Evolutionary conservation across 2,113 vertebrate genomes (phyloP).

Genomic region (Dromiciops gliroides): DNA sequence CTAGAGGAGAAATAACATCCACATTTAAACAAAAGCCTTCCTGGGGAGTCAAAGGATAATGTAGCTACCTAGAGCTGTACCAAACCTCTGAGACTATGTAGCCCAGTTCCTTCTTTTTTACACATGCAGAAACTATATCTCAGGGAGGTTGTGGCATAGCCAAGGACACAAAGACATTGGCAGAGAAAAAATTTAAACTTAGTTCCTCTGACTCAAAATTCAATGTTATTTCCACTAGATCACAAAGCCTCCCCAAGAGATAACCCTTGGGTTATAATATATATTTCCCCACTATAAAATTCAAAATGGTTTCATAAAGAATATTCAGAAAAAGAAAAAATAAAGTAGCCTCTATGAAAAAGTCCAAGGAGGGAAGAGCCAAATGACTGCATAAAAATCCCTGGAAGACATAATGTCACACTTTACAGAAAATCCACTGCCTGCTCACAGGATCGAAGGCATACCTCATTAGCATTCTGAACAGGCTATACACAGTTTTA

Average conservation of each 20-base stretch:
- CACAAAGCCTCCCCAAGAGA: neutral
- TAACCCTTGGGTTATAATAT: neutral
- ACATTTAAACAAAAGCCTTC: neutral
- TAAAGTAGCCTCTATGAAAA: constrained; percentile 47
- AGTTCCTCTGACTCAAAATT: neutral
- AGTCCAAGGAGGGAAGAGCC: neutral
- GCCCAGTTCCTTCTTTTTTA: neutral
- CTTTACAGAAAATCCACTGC: constrained; percentile 50
- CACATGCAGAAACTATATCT: neutral
- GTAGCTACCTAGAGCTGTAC: neutral
- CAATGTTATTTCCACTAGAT: neutral
- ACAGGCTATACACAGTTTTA: constrained; percentile 65
- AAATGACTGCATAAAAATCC: neutral
- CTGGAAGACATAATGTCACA: constrained; percentile 22
- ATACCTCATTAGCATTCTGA: constrained; percentile 71
- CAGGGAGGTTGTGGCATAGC: neutral
- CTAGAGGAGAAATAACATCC: neutral
- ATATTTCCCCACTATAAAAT: constrained; percentile 41
- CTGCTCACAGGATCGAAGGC: constrained; percentile 51
- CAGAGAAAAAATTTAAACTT: neutral
- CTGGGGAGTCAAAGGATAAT: neutral
- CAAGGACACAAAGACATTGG: neutral
- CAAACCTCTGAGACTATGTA: neutral
- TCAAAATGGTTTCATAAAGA: neutral
- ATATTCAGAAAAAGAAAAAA: constrained; percentile 41